phyloP scores from a whole-genome alignment of 2,888 invertebrate species.

The Drosophila paranaensis region DNA sequence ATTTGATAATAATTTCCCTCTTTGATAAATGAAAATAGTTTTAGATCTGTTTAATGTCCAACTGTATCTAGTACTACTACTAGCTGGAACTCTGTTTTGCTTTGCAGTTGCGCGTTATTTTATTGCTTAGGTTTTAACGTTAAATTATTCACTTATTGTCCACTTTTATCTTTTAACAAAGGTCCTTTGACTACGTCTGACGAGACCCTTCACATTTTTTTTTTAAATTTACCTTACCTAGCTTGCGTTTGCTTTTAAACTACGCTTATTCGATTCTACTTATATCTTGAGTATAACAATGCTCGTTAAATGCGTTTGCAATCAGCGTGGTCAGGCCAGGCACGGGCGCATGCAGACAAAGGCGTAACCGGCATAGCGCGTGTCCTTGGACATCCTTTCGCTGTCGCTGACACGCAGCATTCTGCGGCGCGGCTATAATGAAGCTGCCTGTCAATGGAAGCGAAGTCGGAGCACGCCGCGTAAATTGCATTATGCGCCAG shows the following conservation, averaged over 20 bases:
- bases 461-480: slow-evolving; percentile 38
- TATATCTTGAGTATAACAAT: slow-evolving; percentile 30
- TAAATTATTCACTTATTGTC: too few relatives aligned
- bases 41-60: background rate
- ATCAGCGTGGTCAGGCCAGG: slow-evolving; percentile 29
- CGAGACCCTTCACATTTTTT: too few relatives aligned
- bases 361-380: slow-evolving; percentile 6
- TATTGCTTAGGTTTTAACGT: too few relatives aligned
- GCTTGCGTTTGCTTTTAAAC: background rate
- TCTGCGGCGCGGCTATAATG: slow-evolving; percentile 34
- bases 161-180: background rate
- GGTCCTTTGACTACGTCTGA: background rate
- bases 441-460: slow-evolving; percentile 42
- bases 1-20: too few relatives aligned
- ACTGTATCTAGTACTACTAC: background rate
- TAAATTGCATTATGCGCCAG: slow-evolving; percentile 64
- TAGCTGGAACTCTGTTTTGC: background rate
- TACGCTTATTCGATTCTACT: background rate
- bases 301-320: slow-evolving; percentile 40
- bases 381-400: slow-evolving; percentile 40
- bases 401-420: slow-evolving; percentile 37
- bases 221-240: too few relatives aligned
- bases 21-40: too few relatives aligned
- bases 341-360: slow-evolving; percentile 5
- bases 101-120: too few relatives aligned